Evolutionary conservation across 2,113 vertebrate species (phyloP).

Genomic region (Oenanthe melanoleuca): DNA sequence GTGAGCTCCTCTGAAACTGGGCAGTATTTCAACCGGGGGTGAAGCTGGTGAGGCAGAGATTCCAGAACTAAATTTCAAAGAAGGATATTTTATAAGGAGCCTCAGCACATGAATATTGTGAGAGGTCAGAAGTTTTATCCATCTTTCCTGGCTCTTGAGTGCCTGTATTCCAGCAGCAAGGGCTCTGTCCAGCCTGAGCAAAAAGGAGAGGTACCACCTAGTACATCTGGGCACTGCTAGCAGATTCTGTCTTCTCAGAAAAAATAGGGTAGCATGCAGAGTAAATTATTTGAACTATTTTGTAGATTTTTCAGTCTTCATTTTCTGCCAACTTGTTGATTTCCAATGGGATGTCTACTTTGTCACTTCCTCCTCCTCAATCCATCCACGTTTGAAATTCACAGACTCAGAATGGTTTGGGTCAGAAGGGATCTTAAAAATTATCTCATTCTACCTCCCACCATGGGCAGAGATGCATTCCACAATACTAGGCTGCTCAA

Average conservation of each 20-base stretch:
- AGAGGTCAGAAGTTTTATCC: neutral
- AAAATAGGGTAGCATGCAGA: neutral
- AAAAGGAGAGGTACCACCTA: neutral
- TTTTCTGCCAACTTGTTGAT: neutral
- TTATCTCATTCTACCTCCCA: neutral
- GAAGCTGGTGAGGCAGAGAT: neutral
- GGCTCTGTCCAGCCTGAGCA: neutral
- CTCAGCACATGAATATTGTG: neutral
- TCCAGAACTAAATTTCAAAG: neutral
- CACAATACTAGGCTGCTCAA: neutral
- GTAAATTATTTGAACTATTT: neutral
- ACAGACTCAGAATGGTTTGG: neutral
- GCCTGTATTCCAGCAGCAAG: neutral
- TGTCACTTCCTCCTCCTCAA: neutral
- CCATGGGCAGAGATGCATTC: neutral
- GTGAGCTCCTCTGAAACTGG: neutral
- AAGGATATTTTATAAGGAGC: neutral
- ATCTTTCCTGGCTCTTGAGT: neutral
- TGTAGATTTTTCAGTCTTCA: neutral
- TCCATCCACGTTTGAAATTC: neutral
- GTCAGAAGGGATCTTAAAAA: neutral
- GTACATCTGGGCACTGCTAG: neutral
- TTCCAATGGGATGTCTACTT: neutral
- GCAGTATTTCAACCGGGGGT: neutral
- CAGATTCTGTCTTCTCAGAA: neutral